phyloP scores from a whole-genome alignment of 2,797 vertebrate genomes.

The Cephalopachus bancanus region DNA sequence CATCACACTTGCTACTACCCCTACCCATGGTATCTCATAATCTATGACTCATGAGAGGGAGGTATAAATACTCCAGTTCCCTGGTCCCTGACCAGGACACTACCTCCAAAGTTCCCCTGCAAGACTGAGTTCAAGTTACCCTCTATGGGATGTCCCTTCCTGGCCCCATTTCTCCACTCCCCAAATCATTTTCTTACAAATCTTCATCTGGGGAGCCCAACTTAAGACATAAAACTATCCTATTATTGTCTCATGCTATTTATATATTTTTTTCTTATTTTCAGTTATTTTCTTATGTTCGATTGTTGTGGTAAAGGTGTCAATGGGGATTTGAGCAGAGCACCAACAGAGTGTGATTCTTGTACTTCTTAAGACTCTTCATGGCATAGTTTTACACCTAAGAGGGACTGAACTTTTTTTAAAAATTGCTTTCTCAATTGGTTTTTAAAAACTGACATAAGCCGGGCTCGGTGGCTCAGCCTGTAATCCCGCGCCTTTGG shows the following conservation, averaged over 20 bases:
- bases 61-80: not conserved
- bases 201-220: not conserved
- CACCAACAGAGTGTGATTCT: too few species aligned
- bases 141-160: not conserved
- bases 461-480: too few species aligned
- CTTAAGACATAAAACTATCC: not conserved
- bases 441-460: not conserved
- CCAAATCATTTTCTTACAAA: not conserved
- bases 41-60: not conserved
- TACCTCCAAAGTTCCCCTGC: not conserved
- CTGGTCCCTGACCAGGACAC: not conserved
- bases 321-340: not conserved
- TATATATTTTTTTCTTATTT: not conserved
- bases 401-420: not conserved
- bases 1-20: too few species aligned
- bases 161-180: not conserved
- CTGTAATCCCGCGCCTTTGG: too few species aligned
- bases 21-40: not conserved
- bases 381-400: accelerated
- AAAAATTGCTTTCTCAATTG: not conserved
- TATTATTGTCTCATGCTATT: not conserved
- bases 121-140: not conserved
- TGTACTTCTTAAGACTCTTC: not conserved
- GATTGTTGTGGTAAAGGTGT: not conserved
- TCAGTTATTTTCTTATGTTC: not conserved